Conservation (phyloP, 2,113 vertebrate genomes). For the Malurus alboscapulatus region DNA sequence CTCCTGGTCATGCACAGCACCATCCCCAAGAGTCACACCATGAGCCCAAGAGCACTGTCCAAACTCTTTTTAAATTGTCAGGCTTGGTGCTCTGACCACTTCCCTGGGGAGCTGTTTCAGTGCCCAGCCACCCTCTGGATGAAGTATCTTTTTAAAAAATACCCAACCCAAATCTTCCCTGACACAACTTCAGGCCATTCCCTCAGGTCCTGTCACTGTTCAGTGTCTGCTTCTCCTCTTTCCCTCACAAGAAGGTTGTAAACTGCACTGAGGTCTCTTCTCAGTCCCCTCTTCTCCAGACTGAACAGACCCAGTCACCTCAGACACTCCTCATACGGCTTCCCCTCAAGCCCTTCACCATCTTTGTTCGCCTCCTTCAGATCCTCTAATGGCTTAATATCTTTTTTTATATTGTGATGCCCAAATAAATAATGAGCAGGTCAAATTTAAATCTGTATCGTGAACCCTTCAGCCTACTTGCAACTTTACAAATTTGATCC, state of each 20-base stretch:
- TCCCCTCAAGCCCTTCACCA: neutral
- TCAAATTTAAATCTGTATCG: neutral
- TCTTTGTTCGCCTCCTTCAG: neutral
- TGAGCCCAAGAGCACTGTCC: neutral
- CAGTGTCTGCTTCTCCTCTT: neutral
- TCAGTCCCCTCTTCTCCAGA: neutral
- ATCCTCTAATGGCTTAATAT: fast-evolving
- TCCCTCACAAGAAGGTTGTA: neutral
- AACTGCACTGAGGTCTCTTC: neutral
- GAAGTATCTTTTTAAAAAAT: neutral
- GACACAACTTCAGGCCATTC: neutral
- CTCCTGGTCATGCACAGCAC: neutral
- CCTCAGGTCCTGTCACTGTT: fast-evolving
- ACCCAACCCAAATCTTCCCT: neutral
- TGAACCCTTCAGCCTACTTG: neutral
- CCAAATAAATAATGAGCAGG: neutral
- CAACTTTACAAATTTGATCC: neutral
- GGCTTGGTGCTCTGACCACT: neutral
- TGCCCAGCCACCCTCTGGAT: neutral
- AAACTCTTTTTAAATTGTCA: neutral
- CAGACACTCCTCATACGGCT: fast-evolving
- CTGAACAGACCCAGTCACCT: neutral
- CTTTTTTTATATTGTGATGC: neutral
- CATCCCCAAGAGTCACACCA: neutral
- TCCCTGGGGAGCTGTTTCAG: neutral